These are phyloP conservation scores for Cacajao melanocephalus DNA, from an alignment of 2,797 vertebrate genomes.

Conservation along the genomic window DNA sequence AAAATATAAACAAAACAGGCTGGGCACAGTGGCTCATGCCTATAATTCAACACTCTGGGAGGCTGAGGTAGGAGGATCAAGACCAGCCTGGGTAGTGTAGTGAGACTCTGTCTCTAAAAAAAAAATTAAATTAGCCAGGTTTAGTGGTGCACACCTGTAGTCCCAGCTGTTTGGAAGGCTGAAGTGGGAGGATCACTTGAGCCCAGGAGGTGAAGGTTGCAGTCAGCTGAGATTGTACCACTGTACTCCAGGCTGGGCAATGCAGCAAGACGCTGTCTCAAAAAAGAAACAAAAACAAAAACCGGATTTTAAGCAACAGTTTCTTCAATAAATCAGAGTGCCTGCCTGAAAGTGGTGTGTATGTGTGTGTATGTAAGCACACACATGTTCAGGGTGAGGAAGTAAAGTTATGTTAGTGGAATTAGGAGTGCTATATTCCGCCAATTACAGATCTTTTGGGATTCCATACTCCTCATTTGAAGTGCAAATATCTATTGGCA, in stretches of 20 bases:
- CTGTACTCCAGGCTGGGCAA: not conserved
- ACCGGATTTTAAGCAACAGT: constrained; percentile 9
- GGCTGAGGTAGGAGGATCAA: not conserved
- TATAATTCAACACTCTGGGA: not conserved
- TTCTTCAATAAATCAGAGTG: constrained; percentile 10
- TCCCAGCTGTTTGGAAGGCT: not conserved
- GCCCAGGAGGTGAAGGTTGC: not conserved
- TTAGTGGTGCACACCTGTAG: not conserved
- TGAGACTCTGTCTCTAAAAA: not conserved
- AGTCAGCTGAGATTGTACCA: not conserved
- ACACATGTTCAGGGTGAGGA: not conserved
- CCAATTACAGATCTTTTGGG: constrained; percentile 12
- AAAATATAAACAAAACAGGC: not conserved
- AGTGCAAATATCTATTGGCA: not conserved
- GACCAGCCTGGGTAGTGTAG: not conserved
- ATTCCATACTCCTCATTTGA: not conserved
- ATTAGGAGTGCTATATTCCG: constrained; percentile 2
- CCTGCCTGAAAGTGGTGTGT: not conserved
- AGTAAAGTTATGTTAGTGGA: not conserved
- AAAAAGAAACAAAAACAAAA: not conserved
- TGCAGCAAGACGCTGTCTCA: not conserved
- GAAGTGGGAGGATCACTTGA: not conserved
- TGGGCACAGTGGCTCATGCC: not conserved
- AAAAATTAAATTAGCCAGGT: too few species aligned
- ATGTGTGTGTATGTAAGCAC: not conserved